Base-by-base conservation (phyloP, 2,888 invertebrate genomes). In the Cecidostiba fungosa region DNA sequence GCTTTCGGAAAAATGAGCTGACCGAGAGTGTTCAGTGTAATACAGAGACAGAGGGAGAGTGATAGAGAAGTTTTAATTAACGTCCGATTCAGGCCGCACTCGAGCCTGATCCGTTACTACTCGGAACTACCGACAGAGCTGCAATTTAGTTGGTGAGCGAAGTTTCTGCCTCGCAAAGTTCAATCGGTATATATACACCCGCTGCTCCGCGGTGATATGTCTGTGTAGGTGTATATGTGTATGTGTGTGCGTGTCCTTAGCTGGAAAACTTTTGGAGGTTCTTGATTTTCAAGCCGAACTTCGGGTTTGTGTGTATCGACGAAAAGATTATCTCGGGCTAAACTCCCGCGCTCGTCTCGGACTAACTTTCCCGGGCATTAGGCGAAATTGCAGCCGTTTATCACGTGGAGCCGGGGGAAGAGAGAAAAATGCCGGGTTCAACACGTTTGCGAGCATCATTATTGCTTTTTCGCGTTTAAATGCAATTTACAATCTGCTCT, bases 111-210 rank as follows among this genome's bases (percentile, higher is more conserved):
- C 47, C 47, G 36, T 77, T 69, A 77, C 86, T 86, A 81, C 81
- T 76, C 66, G 72, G 54, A 29, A 82, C 74, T 73, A 83, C 79
- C 50, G 73, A 54, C 73, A 74, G 73, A 84, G 73, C 80, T 84
- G 73, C 84, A 86, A 81, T 86, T 84, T 73, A 77, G 47, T 77
- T 81, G 26, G 39, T 86, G 74, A 54, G 47, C 86, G 16, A 84
- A 86, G 70, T 86, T 86, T 86, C 84, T 84, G 86, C 86, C 84
- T 86, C 84, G 84, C 59, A 84, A 84, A 82, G 80, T 86, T 80
- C 62, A 82, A 84, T 82, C 36, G 29, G 19, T 78, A 47, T 5
- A 47, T 5, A 54, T 50, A 16, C 5, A 6, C 19, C 4, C 47
- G 12, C 73, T 73, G 26, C 54, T 16, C 3, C 74, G 69, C 79